Percentiles rank a stretch among this genome's conserved stretches.
These are phyloP conservation scores for Drosophila sucinea DNA, from an alignment of 1,140 invertebrate species.

Conservation along the genomic window DNA sequence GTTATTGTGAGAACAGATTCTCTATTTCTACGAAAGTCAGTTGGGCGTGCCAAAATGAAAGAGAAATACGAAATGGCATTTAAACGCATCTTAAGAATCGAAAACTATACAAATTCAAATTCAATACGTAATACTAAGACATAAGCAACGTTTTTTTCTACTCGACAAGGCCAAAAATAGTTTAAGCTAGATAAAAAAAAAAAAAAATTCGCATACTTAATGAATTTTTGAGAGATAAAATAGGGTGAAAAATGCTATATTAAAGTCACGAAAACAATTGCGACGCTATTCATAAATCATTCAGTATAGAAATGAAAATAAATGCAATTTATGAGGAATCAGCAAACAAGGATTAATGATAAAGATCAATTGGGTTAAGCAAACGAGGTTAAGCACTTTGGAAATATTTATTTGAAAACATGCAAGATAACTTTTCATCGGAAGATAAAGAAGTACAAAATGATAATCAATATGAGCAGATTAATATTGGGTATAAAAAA, in stretches of 20 bases:
- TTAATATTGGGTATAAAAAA: background rate
- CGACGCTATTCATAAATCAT: too few relatives aligned
- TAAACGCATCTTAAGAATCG: background rate
- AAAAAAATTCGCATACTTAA: too few relatives aligned
- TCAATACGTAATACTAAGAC: too few relatives aligned
- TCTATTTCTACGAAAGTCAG: background rate
- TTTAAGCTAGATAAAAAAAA: too few relatives aligned
- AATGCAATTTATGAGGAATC: background rate
- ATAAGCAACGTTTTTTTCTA: too few relatives aligned
- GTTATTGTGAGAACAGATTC: background rate
- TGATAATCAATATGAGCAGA: background rate
- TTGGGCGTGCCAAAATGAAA: constrained; percentile 8
- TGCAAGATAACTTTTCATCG: background rate
- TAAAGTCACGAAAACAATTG: too few relatives aligned
- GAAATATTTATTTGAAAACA: background rate
- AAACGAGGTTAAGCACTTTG: background rate
- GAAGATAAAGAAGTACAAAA: background rate
- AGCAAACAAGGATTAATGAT: background rate
- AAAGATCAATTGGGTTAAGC: background rate
- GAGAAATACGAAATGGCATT: background rate
- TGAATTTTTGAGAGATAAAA: too few relatives aligned
- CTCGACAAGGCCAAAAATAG: too few relatives aligned
- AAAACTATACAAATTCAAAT: background rate
- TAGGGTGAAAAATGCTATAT: too few relatives aligned
- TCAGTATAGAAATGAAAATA: background rate